Evolutionary conservation across 2,113 vertebrate genomes (phyloP).

Genomic region (Macroglossus sobrinus): DNA sequence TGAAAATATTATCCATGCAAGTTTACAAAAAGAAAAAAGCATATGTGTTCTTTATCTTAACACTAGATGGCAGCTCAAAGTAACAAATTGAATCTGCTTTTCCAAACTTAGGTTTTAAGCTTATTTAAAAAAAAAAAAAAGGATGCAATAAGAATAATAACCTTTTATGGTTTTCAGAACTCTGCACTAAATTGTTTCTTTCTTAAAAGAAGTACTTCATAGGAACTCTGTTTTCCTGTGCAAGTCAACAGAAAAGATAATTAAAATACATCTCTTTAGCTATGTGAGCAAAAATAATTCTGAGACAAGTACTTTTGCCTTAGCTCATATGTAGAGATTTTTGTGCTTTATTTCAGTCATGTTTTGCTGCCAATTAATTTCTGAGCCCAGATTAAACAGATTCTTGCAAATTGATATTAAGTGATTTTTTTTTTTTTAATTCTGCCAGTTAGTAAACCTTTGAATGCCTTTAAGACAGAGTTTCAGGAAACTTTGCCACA

Average conservation of each 20-base stretch:
- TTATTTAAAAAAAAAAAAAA: neutral
- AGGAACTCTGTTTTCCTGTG: neutral
- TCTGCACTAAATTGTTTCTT: neutral
- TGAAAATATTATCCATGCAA: neutral
- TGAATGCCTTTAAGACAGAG: neutral
- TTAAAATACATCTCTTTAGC: neutral
- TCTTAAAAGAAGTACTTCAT: neutral
- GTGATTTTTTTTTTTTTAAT: neutral
- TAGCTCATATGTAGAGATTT: neutral
- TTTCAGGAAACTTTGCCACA: neutral
- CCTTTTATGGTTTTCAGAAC: neutral
- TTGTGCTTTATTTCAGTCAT: neutral
- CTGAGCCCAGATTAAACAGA: neutral
- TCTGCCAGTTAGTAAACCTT: neutral
- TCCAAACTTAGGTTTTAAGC: neutral
- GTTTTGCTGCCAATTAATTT: neutral
- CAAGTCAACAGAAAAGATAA: neutral
- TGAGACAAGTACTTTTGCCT: neutral
- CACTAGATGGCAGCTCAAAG: slow-evolving; percentile 37
- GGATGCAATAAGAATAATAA: neutral
- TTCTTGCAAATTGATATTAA: neutral
- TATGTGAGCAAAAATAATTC: neutral
- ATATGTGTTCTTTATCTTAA: neutral
- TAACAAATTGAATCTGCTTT: neutral
- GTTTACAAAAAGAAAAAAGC: neutral